Evolutionary conservation across 1,140 invertebrate species (phyloP).

Genomic region (Drosophila truncata): DNA sequence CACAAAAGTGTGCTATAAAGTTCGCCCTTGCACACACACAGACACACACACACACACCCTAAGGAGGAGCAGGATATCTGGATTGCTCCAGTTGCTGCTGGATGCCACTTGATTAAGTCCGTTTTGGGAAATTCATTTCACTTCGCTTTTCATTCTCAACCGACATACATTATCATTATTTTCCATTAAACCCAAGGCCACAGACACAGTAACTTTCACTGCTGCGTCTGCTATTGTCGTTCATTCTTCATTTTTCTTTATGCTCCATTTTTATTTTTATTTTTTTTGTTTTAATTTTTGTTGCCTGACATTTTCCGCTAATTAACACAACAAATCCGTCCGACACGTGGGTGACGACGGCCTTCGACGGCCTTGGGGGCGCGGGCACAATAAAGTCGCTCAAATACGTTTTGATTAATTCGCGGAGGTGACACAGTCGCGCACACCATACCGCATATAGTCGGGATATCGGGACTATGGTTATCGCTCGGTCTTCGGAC

Average conservation of each 20-base stretch:
- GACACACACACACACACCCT: conserved; percentile 2
- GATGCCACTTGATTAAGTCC: conserved; percentile 39
- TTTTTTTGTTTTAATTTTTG: conserved; percentile 9
- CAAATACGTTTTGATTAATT: conserved; percentile 50
- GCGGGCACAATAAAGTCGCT: conserved; percentile 18
- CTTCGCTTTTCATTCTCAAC: conserved; percentile 20
- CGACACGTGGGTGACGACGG: conserved; percentile 10
- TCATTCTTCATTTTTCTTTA: conserved; percentile 5
- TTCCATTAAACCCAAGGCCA: conserved; percentile 37
- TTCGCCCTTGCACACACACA: conserved; percentile 27
- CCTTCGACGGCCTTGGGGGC: conserved; percentile 20
- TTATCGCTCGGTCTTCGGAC: conserved; percentile 53
- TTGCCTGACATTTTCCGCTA: conserved; percentile 40
- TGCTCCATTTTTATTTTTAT: background rate
- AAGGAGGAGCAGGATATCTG: conserved; percentile 4
- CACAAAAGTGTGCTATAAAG: conserved; percentile 69
- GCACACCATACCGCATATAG: conserved; percentile 25
- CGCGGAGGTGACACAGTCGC: conserved; percentile 45
- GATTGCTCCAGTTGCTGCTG: conserved; percentile 9
- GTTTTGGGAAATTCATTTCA: conserved; percentile 21
- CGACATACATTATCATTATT: conserved; percentile 33
- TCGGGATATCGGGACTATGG: conserved; percentile 5
- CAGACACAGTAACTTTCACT: conserved; percentile 41
- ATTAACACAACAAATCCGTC: conserved; percentile 47
- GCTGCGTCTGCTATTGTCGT: no score